Percentiles rank a stretch among this genome's conserved stretches.
Evolutionary conservation across 2,797 vertebrate genomes (phyloP).

Genomic region (Poecilia gillii): DNA sequence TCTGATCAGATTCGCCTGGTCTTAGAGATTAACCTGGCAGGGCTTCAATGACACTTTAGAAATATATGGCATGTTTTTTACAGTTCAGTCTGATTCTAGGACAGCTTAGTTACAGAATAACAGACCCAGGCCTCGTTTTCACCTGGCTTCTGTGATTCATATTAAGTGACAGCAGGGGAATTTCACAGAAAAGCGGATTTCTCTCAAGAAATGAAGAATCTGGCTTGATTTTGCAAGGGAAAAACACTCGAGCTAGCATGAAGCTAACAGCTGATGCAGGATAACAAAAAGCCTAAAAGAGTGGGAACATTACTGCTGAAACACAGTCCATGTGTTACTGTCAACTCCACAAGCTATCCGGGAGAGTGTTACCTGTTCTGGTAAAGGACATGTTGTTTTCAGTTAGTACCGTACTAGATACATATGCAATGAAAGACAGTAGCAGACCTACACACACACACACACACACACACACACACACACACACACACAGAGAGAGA

Average conservation of each 20-base stretch:
- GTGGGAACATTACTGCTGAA: neutral
- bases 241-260: constrained; percentile 36
- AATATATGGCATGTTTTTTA: neutral
- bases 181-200: neutral
- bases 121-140: neutral
- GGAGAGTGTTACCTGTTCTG: constrained; percentile 5
- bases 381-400: neutral
- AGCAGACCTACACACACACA: neutral
- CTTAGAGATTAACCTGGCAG: neutral
- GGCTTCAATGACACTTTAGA: neutral
- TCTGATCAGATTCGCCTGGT: neutral
- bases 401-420: constrained; percentile 41
- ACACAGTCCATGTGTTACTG: neutral
- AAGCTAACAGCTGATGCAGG: constrained; percentile 63
- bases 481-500: neutral
- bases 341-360: neutral
- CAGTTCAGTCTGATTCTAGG: neutral
- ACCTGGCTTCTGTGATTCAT: neutral
- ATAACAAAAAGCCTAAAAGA: neutral
- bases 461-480: too few species aligned
- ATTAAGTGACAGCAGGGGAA: neutral
- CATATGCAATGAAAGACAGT: neutral
- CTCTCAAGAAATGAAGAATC: neutral
- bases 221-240: neutral
- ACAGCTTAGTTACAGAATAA: neutral